Base-by-base conservation (phyloP, 2,797 vertebrate species). In the Urocyon cinereoargenteus region DNA sequence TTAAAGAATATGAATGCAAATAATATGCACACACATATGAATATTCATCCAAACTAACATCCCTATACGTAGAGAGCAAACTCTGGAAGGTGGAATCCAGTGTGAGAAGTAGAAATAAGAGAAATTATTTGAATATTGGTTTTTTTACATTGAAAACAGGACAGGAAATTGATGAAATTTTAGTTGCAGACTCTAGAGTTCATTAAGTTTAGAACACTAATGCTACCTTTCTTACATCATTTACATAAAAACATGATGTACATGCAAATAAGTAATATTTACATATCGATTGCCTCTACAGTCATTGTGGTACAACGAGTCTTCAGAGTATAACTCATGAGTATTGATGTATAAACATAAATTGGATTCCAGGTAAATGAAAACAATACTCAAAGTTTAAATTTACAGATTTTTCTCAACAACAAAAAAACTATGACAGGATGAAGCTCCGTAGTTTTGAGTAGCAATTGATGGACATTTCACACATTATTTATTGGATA, bases 401-500 rank as follows among this genome's bases (percentile, higher is more conserved):
- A 89, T 75, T 61, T 75, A 53, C 72, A 94, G n/a, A 82, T 59
- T 95, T 88, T 87, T 40, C 40, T 82, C 51, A 97, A 24, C 19
- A 18, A n/a, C 40, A 49, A 70, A 90, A 96, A 98, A 96, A 19
- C 53, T 49, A 11, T 36, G 24, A 51, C 6, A 97, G 73, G 34
- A 94, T 19, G 19, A 96, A 70, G 45, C 8, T n/a, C 79, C 55
- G 96, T 34, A 93, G 68, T 40, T 97, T 62, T 93, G 45, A 95
- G 61, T 49, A 31, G 87, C 72, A 94, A 59, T 83, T 95, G 77
- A 97, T 45, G 68, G 92, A 88, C 49, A 86, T 96, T 97, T 97
- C 31, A 88, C 77, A 86, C 26, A 95, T 62, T 55, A 95, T 88
- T 95, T 94, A 73, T 97, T 93, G 97, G 68, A 59, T 72, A 96